Evolutionary conservation across 2,888 invertebrate genomes (phyloP).

Genomic region (Tipula confusa): DNA sequence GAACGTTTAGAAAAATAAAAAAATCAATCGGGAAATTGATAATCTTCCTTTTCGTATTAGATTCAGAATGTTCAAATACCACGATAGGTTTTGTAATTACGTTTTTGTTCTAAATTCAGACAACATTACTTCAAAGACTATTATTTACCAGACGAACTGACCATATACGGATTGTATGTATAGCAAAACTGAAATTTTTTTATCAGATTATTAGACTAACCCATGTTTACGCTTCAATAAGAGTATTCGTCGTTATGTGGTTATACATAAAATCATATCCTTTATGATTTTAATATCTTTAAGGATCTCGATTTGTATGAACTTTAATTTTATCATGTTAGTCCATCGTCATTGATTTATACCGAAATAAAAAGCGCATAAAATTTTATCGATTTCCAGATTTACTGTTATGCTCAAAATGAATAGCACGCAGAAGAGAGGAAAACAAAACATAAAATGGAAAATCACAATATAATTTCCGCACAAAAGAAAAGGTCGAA

Average conservation of each 20-base stretch:
- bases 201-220: background rate
- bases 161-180: too few species aligned
- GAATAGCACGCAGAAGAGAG: too few species aligned
- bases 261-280: background rate
- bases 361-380: background rate
- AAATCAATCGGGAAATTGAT: background rate
- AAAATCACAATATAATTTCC: too few species aligned
- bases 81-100: background rate
- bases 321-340: background rate
- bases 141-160: background rate
- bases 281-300: background rate
- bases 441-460: too few species aligned
- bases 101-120: background rate
- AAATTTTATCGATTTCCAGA: background rate
- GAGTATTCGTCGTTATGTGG: background rate
- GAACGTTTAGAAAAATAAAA: background rate
- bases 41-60: background rate
- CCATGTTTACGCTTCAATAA: background rate
- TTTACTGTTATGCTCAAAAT: background rate
- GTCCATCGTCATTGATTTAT: background rate
- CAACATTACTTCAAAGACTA: background rate
- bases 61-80: background rate
- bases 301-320: background rate
- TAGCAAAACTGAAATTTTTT: background rate
- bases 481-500: too few species aligned